Percentiles rank a stretch among this genome's conserved stretches.
Conservation (phyloP, 2,888 invertebrate species). For the Cephalotes varians region DNA sequence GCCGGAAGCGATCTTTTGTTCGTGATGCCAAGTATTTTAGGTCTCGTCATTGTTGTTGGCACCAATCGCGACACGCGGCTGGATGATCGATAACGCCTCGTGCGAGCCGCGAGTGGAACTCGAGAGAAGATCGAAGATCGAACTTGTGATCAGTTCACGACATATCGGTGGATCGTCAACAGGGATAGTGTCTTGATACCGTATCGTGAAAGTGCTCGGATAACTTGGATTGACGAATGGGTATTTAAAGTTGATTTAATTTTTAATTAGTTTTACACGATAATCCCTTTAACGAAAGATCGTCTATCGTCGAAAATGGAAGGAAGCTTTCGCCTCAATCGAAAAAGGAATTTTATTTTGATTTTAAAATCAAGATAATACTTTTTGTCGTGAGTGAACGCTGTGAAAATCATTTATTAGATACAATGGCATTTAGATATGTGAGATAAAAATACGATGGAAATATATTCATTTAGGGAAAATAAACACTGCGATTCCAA, state of each 20-base stretch:
- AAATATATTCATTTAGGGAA: background rate
- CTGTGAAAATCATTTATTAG: background rate
- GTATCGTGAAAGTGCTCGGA: slow-evolving; percentile 23
- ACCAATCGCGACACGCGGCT: slow-evolving; percentile 24
- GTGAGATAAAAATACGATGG: background rate
- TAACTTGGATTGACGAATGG: slow-evolving; percentile 11
- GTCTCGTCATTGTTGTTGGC: background rate
- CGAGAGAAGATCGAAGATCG: slow-evolving; percentile 9
- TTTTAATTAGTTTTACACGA: background rate
- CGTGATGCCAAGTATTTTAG: slow-evolving; percentile 29
- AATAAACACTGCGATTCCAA: background rate
- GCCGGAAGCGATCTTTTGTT: slow-evolving; percentile 2
- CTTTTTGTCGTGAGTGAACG: background rate
- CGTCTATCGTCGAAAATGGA: background rate
- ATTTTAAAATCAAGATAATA: background rate
- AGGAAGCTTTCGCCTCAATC: background rate
- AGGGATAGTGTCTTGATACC: background rate
- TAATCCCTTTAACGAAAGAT: background rate
- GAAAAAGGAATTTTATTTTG: background rate
- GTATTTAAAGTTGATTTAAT: slow-evolving; percentile 27
- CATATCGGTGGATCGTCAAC: background rate
- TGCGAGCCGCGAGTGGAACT: slow-evolving; percentile 4
- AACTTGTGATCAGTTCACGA: slow-evolving; percentile 21
- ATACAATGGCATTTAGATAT: too few relatives aligned
- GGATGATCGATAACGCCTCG: slow-evolving; percentile 35